Base-by-base conservation (phyloP, 2,797 vertebrate genomes). In the Centroberyx gerrardi region DNA sequence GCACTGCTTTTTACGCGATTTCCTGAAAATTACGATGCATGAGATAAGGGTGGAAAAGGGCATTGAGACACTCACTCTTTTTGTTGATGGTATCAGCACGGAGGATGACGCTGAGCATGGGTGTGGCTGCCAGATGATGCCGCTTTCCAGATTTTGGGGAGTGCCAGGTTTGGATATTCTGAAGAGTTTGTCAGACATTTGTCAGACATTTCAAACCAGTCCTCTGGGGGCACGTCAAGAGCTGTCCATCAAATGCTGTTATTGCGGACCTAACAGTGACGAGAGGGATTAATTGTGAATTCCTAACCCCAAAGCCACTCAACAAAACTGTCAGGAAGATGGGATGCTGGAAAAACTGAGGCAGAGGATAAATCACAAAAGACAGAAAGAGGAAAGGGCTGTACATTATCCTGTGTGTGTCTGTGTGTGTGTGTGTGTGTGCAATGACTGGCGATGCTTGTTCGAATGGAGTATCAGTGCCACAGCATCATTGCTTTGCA, bases 331-430 rank as follows among this genome's bases (percentile, higher is more conserved):
- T 81, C 87, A 91, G 61, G 17, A 5, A 5, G 65, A 74, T 18
- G 31, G 51, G 52, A 73, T 28, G 69, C 71, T 84, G 81, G 84
- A 90, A 91, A 90, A 87, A 81, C 55, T 72, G 60, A 88, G 72
- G 18, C 3, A 48, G 67, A 61, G 60, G 64, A 76, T 69, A 27
- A 36, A 65, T 62, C 75, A 64, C 8, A 51, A 31, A 56, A 49
- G 71, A 73, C 53, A 74, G 76, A 70, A 86, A 80, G 40, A 4
- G 27, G 5, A 14, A 22, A 71, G 49, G 56, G 59, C 51, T 87
- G 78, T 77, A 22, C 51, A 61, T 77, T 44, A 56, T 49, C 2
- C 3, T 70, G 42, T 38, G 56, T 56, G 44, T 33, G 18, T 9
- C 2, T 28, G 27, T 56, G 12, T 70, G 42, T 38, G 56, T 70